phyloP scores from a whole-genome alignment of 2,797 vertebrate species.

The Ataeniobius toweri region DNA sequence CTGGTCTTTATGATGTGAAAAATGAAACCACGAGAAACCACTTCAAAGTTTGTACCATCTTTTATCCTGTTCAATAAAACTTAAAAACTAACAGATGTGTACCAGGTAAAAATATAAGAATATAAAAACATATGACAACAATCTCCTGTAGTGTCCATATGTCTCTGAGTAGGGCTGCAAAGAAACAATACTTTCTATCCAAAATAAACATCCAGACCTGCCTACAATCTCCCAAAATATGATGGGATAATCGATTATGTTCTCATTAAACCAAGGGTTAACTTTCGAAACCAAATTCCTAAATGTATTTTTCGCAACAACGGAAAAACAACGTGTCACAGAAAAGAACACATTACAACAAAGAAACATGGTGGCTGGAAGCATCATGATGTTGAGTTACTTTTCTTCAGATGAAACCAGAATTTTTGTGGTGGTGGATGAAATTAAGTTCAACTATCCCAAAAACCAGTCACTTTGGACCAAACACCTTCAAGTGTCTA shows the following conservation, averaged over 20 bases:
- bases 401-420: too few species aligned
- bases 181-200: neutral
- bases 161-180: neutral
- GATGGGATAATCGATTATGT: neutral
- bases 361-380: neutral
- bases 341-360: neutral
- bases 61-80: neutral
- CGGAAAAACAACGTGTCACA: neutral
- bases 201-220: neutral
- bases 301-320: neutral
- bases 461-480: too few species aligned
- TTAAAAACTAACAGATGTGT: neutral
- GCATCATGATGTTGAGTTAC: neutral
- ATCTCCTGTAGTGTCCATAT: neutral
- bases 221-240: neutral
- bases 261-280: neutral
- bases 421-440: too few species aligned
- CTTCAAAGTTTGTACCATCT: neutral
- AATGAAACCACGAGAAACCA: neutral
- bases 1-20: neutral
- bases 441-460: too few species aligned
- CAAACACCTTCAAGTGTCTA: too few species aligned
- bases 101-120: neutral
- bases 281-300: neutral
- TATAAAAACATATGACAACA: neutral